Evolutionary conservation across 2,113 vertebrate species (phyloP), one percentile per base, ranked within the genome.

Genomic region (Aphyosemion australe): DNA sequence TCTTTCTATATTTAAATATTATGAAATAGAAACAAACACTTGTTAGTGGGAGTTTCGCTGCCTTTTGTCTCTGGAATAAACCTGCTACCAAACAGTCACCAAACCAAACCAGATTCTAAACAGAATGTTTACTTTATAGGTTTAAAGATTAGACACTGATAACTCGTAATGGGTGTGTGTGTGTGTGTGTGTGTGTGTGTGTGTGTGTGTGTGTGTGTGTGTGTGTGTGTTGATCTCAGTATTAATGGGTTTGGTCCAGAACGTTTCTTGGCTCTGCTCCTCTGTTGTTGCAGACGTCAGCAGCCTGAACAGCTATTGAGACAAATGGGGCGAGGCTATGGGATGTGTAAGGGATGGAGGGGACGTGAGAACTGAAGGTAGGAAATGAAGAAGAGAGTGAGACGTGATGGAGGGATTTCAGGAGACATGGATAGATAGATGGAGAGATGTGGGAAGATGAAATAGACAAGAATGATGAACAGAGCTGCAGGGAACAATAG

Each of bases 401-500:
- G 62, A 70, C 49, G 69, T 84, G 63, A 83, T 83, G 65, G 74
- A 82, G 69, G 55, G 70, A 62, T 59, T 65, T 26, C 46, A 42
- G 31, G 50, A 26, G 61, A 76, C 58, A 53, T 69, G 67, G 70
- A 50, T 58, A 56, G 70, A 51, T 63, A 67, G 54, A 51, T 63
- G 67, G 54, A 69, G 66, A 71, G 61, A 69, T 42, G 65, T 71
- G 50, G 54, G 72, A 68, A 61, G 37, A 65, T 31, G 31, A 32
- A 63, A 47, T 56, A 46, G 63, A 74, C 74, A 62, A 20, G 3
- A 69, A 48, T 59, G 43, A 76, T 61, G 43, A 21, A 52, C 12
- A 16, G 56, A 79, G 60, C 49, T 61, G 46, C 8, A 43, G 47
- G 57, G 11, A 57, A 49, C 8, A 26, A 34, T n/a, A 60, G 31